These are phyloP conservation scores for Electrophaes corylata DNA, from an alignment of 2,888 invertebrate genomes.

Conservation along the genomic window DNA sequence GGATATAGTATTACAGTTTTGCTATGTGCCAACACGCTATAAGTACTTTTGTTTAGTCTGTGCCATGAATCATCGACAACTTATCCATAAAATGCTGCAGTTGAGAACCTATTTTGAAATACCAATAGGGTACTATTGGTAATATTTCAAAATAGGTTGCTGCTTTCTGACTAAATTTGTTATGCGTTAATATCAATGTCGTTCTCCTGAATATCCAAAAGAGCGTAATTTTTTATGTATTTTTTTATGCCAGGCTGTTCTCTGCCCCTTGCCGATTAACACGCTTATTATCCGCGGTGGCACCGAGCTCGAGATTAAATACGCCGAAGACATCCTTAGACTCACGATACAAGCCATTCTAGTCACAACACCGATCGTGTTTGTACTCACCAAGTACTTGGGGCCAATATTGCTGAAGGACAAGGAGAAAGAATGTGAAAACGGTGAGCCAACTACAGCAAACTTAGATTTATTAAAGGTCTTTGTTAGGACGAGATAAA, in stretches of 20 bases:
- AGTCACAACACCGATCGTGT: slow-evolving; percentile 72
- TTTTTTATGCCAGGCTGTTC: slow-evolving; percentile 77
- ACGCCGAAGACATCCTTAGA: slow-evolving; percentile 61
- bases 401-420: slow-evolving; percentile 63
- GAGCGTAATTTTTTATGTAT: not conserved
- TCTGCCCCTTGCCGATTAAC: slow-evolving; percentile 82
- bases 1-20: not conserved
- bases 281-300: slow-evolving; percentile 55
- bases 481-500: slow-evolving; percentile 2
- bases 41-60: too few relatives aligned
- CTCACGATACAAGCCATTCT: slow-evolving; percentile 68
- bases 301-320: slow-evolving; percentile 48
- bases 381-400: slow-evolving; percentile 62
- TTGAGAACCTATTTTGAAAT: not conserved
- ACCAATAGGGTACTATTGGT: too few relatives aligned
- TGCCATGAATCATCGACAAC: too few relatives aligned
- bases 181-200: too few relatives aligned
- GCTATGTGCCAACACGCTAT: not conserved
- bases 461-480: slow-evolving; percentile 9
- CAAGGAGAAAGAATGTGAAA: slow-evolving; percentile 43
- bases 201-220: too few relatives aligned
- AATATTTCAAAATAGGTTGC: too few relatives aligned
- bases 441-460: slow-evolving; percentile 37
- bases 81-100: not conserved
- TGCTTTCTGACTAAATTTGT: not conserved